Base-by-base conservation (phyloP, 1,140 invertebrate species). In the Drosophila littoralis region DNA sequence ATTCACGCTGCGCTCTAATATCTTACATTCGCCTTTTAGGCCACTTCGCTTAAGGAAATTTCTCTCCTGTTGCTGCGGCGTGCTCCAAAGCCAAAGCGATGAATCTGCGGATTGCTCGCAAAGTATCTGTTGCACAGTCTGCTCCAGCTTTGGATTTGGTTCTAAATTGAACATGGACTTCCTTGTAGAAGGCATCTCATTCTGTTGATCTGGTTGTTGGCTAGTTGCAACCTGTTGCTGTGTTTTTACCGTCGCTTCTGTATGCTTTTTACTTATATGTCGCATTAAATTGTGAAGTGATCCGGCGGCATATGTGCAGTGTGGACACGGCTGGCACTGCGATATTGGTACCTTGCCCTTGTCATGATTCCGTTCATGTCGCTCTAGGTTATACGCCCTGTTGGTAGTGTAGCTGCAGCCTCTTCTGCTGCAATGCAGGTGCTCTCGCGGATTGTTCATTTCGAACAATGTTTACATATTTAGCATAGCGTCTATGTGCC, bases 391-490 rank as follows among this genome's bases (percentile, higher is more conserved):
- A 4, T 60, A 73, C 0, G 64, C 65, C 36, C 70, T 59, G 15
- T 73, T 73, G 6, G 70, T 73, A 12, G 70, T 73, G 33, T 73
- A 73, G 8, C 10, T 73, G 12, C 64, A 73, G 32, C 70, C 70
- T 55, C 35, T 51, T 54, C 70, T 60, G 8, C 48, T 45, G 70
- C 70, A 73, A 2, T 4, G 64, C n/a, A 73, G 55, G 6, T 73
- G 64, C 13, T 73, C 70, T 12, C 70, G 54, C 52, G 55, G 35
- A 54, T 52, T 73, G 22, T 40, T 59, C 70, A 73, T 73, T 60
- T 60, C 22, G 17, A 3, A 4, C 15, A 7, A 35, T 15, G 1
- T 55, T 55, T 55, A 35, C 28, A 22, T 22, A 22, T 55, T 64
- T 12, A 38, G 60, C 12, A 42, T 63, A 8, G 28, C 59, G 52